A percentile compares a stretch with the other conserved stretches of the same genome.
Conservation (phyloP, 2,888 invertebrate genomes). For the Orthonychiurus folsomi region DNA sequence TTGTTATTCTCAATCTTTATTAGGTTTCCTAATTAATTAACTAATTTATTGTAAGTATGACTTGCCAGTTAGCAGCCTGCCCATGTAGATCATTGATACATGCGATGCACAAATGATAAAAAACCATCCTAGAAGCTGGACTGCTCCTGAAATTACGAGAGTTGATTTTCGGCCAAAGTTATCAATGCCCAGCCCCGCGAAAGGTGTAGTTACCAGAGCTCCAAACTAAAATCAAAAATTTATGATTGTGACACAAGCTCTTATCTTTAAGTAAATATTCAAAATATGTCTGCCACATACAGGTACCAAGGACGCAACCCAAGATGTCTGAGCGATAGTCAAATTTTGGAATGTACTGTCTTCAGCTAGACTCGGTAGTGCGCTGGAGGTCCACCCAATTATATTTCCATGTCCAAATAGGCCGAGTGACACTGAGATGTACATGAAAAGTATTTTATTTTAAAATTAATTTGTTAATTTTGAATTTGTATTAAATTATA, state of each 20-base stretch:
- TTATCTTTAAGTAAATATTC: not conserved
- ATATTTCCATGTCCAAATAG: not conserved
- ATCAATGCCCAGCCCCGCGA: constrained; percentile 34
- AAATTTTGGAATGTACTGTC: not conserved
- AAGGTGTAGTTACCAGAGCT: constrained; percentile 32
- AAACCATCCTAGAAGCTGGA: constrained; percentile 42
- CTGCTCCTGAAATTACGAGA: constrained; percentile 15
- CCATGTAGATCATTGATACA: constrained; percentile 46
- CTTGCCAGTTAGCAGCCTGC: constrained; percentile 44
- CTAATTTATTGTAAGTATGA: too few relatives aligned
- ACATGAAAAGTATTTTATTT: too few relatives aligned
- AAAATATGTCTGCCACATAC: constrained; percentile 8
- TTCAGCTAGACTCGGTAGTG: not conserved
- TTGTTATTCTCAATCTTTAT: too few relatives aligned
- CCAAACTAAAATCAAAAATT: too few relatives aligned
- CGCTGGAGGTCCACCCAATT: not conserved
- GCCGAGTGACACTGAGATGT: too few relatives aligned
- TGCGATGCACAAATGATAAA: constrained; percentile 41
- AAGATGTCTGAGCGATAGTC: not conserved
- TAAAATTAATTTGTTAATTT: too few relatives aligned
- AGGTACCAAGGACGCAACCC: constrained; percentile 8
- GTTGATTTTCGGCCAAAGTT: constrained; percentile 30
- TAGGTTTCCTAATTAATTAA: too few relatives aligned
- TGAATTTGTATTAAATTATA: too few relatives aligned
- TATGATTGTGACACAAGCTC: too few relatives aligned